These are phyloP conservation scores for Phylloscopus collybita DNA, from an alignment of 2,797 vertebrate genomes.

Conservation along the genomic window DNA sequence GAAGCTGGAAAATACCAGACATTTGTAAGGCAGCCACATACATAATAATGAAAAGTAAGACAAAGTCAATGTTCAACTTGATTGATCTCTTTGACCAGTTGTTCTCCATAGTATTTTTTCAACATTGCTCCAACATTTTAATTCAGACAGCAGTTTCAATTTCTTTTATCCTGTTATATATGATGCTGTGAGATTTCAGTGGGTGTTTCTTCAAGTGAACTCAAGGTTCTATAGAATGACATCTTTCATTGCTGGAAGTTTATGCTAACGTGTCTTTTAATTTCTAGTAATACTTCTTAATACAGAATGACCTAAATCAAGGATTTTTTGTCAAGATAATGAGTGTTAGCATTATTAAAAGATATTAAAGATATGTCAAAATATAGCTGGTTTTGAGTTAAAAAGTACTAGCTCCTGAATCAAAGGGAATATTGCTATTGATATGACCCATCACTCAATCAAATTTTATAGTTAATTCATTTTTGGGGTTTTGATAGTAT, in stretches of 20 bases:
- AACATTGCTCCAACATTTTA: background rate
- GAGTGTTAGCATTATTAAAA: fast-evolving
- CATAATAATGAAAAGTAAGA: background rate
- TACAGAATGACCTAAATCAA: background rate
- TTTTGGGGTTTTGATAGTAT: background rate
- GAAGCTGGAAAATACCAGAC: background rate
- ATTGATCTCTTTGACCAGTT: background rate
- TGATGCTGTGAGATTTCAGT: background rate
- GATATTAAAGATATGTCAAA: background rate
- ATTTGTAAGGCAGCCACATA: background rate
- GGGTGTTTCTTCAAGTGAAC: background rate
- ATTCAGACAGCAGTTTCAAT: background rate
- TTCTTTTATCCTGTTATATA: background rate
- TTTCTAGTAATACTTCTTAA: background rate
- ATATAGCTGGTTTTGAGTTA: background rate
- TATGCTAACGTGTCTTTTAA: background rate
- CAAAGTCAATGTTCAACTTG: background rate
- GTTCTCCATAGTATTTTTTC: background rate
- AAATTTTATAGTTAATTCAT: background rate
- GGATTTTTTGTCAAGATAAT: background rate
- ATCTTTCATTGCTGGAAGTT: background rate
- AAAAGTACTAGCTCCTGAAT: background rate
- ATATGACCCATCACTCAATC: background rate
- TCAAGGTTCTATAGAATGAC: background rate
- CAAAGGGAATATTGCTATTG: background rate